These are phyloP conservation scores for Amblyopsis hoosieri DNA, from an alignment of 2,797 vertebrate genomes.

Conservation along the genomic window DNA sequence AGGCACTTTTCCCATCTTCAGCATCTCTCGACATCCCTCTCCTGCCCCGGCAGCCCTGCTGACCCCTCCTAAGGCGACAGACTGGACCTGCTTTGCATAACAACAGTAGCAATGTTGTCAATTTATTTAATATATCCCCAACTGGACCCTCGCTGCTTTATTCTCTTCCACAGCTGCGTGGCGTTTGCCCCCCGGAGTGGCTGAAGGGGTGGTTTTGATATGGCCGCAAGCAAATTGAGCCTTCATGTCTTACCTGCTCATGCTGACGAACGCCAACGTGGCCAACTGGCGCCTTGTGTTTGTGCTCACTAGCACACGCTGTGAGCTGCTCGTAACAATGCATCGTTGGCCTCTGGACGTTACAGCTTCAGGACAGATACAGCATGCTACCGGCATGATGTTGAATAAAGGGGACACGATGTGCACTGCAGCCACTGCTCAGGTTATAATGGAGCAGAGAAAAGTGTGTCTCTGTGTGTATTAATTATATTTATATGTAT, in stretches of 20 bases:
- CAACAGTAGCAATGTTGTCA: slow-evolving; percentile 71
- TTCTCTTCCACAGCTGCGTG: slow-evolving; percentile 86
- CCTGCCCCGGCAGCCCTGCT: slow-evolving; percentile 73
- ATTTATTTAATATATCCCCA: slow-evolving; percentile 94
- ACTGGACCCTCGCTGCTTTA: slow-evolving; percentile 85
- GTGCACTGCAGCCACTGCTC: slow-evolving; percentile 16
- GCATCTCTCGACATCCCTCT: slow-evolving; percentile 62
- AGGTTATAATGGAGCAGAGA: slow-evolving; percentile 29
- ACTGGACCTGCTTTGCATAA: slow-evolving; percentile 87
- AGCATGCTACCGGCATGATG: slow-evolving; percentile 19
- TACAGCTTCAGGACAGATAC: slow-evolving; percentile 59
- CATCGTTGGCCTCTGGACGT: slow-evolving; percentile 61
- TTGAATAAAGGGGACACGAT: slow-evolving; percentile 39
- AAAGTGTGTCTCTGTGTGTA: not conserved
- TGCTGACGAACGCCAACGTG: slow-evolving; percentile 42
- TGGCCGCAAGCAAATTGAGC: slow-evolving; percentile 82
- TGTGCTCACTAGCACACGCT: slow-evolving; percentile 48
- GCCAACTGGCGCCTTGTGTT: slow-evolving; percentile 37
- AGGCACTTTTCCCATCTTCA: slow-evolving; percentile 85
- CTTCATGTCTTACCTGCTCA: slow-evolving; percentile 83
- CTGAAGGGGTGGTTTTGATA: slow-evolving; percentile 69
- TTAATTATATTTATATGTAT: too few relatives aligned
- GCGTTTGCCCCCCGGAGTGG: slow-evolving; percentile 61
- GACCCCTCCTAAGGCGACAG: slow-evolving; percentile 89
- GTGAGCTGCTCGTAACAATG: slow-evolving; percentile 18